Base-by-base conservation (phyloP, 2,797 vertebrate genomes). In the Betta splendens region DNA sequence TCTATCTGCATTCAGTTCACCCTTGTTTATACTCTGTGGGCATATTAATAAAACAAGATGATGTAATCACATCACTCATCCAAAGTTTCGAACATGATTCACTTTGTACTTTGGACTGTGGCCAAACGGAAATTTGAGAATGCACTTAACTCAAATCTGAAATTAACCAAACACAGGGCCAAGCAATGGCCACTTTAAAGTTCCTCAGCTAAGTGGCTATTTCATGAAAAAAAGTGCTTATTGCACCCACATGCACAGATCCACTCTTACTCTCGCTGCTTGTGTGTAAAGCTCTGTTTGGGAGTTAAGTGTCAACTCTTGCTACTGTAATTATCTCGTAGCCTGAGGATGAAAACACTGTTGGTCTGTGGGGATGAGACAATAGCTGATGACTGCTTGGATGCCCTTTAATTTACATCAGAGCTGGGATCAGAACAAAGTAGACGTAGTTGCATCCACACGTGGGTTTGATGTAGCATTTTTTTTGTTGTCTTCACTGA, bases 271-370 rank as follows among this genome's bases (percentile, higher is more conserved):
- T 33, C 17, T 42, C 15, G 20, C 15, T n/a, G n/a, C n/a, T n/a
- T 18, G 42, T 33, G 56, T 43, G 44, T 22, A 53, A 73, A 75
- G 51, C 56, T 15, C 40, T 5, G 40, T 21, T 60, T 1, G 13
- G 25, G 37, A 32, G 44, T 61, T 64, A 35, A 21, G 52, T 55
- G 49, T 67, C 44, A 56, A 68, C 53, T 47, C 49, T n/a, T 45
- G 57, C 51, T 17, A 3, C 48, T 45, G 67, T 70, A 72, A 77
- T 81, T 77, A 77, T 72, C 62, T 66, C 47, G n/a, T 64, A 54
- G 69, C 76, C 53, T 1, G 17, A 68, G 53, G 64, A 72, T 28
- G 20, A 26, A 40, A 57, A 48, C 35, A 26, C 59, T 42, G 42
- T 51, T 45, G 60, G 57, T 72, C 63, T 64, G 52, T 56, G 32